phyloP scores from a whole-genome alignment of 2,797 vertebrate species.

The Florisuga fusca region DNA sequence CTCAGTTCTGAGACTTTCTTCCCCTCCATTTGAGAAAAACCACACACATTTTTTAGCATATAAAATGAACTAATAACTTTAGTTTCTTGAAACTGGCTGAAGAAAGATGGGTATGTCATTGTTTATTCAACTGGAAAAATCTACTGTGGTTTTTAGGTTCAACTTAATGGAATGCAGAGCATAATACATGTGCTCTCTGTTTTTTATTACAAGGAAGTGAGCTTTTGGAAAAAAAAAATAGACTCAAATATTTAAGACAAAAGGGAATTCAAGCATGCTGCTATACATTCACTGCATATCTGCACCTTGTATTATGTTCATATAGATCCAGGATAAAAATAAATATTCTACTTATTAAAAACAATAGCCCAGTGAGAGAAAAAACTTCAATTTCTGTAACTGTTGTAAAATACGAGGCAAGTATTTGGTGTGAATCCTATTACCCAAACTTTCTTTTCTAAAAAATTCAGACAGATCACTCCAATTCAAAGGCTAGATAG shows the following conservation, averaged over 20 bases:
- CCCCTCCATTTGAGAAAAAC: not conserved
- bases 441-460: not conserved
- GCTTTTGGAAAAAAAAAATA: slow-evolving; percentile 38
- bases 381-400: not conserved
- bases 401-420: not conserved
- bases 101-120: not conserved
- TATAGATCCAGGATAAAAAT: not conserved
- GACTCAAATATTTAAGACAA: slow-evolving; percentile 19
- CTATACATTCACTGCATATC: not conserved
- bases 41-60: not conserved
- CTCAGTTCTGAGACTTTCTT: not conserved
- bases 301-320: not conserved
- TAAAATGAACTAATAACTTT: not conserved
- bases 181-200: not conserved
- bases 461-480: not conserved
- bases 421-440: not conserved
- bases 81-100: not conserved
- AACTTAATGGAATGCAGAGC: not conserved
- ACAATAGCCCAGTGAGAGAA: not conserved
- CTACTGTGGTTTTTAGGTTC: not conserved
- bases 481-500: not conserved
- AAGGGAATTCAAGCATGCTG: not conserved
- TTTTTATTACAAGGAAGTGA: slow-evolving; percentile 12
- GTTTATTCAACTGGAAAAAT: slow-evolving; percentile 11
- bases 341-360: not conserved